These are phyloP conservation scores for Meiosimyza decipiens DNA, from an alignment of 2,888 invertebrate species.

Conservation along the genomic window DNA sequence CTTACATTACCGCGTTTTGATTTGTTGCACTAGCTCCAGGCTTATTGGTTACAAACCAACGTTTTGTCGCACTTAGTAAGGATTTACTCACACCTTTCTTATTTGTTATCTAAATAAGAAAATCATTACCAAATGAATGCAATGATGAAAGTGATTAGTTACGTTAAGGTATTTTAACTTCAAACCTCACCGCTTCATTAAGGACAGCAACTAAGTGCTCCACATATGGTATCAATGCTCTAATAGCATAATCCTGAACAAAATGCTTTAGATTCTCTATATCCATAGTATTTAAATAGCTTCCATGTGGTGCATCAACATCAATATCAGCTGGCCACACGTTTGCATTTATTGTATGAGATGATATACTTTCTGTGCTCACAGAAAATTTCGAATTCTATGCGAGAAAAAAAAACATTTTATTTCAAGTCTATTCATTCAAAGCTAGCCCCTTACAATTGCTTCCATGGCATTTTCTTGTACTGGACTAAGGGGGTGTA, in stretches of 20 bases:
- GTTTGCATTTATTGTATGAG: slow-evolving; percentile 68
- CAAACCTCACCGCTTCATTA: slow-evolving; percentile 76
- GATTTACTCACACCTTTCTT: slow-evolving; percentile 94
- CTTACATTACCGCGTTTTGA: slow-evolving; percentile 86
- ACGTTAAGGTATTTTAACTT: slow-evolving; percentile 60
- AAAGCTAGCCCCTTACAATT: slow-evolving; percentile 61
- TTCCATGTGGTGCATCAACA: slow-evolving; percentile 74
- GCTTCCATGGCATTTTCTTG: slow-evolving; percentile 73
- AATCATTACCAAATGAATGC: neutral
- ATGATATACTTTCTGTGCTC: slow-evolving; percentile 72
- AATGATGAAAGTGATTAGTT: neutral
- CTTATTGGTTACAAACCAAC: slow-evolving; percentile 94
- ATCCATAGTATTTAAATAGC: slow-evolving; percentile 83
- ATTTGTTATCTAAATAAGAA: slow-evolving; percentile 73
- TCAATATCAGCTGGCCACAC: slow-evolving; percentile 72
- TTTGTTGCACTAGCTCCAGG: slow-evolving; percentile 78
- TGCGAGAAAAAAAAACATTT: slow-evolving; percentile 19
- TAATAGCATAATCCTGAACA: slow-evolving; percentile 86
- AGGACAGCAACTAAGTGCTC: slow-evolving; percentile 87
- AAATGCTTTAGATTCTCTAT: slow-evolving; percentile 86
- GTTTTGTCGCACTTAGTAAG: slow-evolving; percentile 91
- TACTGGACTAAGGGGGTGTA: slow-evolving; percentile 82
- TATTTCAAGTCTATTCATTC: neutral
- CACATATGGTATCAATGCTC: slow-evolving; percentile 89
- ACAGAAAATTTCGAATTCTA: slow-evolving; percentile 66